Conservation (phyloP, 2,888 invertebrate species). For the Creontiades dilutus region DNA sequence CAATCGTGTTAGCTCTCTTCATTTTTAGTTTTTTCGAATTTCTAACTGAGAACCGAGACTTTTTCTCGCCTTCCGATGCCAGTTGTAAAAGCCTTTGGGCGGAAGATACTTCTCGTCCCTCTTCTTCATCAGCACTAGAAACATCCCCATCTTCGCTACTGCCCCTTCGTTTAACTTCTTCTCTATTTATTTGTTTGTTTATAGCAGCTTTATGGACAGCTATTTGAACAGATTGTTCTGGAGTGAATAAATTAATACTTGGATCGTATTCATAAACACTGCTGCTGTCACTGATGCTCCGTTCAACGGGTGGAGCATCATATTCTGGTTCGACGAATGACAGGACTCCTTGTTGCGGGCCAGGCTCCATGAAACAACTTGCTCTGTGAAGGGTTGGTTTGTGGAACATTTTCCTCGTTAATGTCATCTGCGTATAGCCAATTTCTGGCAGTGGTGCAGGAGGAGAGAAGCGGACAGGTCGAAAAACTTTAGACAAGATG, state of each 20-base stretch:
- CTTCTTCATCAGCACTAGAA: slow-evolving; percentile 76
- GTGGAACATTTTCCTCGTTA: slow-evolving; percentile 70
- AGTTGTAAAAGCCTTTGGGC: slow-evolving; percentile 77
- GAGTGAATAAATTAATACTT: slow-evolving; percentile 78
- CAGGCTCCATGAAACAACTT: slow-evolving; percentile 74
- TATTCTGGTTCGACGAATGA: slow-evolving; percentile 67
- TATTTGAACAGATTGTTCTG: slow-evolving; percentile 78
- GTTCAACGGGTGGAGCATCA: slow-evolving; percentile 22
- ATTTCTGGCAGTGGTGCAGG: slow-evolving; percentile 69
- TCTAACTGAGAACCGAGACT: slow-evolving; percentile 72
- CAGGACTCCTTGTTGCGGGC: slow-evolving; percentile 72
- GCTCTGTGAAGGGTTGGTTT: slow-evolving; percentile 72
- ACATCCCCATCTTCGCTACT: slow-evolving; percentile 75
- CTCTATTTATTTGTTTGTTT: slow-evolving; percentile 78
- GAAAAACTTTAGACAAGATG: slow-evolving; percentile 72
- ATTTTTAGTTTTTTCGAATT: slow-evolving; percentile 86
- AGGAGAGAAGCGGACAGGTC: slow-evolving; percentile 74
- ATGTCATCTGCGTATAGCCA: slow-evolving; percentile 58
- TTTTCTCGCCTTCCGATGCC: slow-evolving; percentile 75
- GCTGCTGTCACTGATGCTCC: slow-evolving; percentile 71
- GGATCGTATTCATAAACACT: slow-evolving; percentile 77
- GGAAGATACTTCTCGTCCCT: slow-evolving; percentile 74
- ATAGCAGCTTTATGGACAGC: slow-evolving; percentile 79
- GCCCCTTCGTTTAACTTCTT: slow-evolving; percentile 77
- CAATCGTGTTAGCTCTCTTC: slow-evolving; percentile 93